Base-by-base conservation (phyloP, 2,113 vertebrate genomes). In the Takifugu bimaculatus region DNA sequence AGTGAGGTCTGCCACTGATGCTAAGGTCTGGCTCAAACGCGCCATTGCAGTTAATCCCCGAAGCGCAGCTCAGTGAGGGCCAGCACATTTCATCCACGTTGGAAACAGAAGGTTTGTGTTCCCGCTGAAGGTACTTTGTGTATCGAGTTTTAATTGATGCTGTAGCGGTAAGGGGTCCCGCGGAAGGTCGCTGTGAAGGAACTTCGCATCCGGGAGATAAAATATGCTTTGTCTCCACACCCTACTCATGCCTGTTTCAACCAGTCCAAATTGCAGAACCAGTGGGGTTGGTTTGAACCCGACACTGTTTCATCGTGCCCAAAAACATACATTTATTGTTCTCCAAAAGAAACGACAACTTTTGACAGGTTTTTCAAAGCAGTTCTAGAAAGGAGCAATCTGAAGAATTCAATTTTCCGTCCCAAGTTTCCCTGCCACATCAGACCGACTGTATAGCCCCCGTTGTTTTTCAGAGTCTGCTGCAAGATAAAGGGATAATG, bases 401-500 rank as follows among this genome's bases (percentile, higher is more conserved):
- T 39, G 7, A 32, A 4, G 29, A 39, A 3, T 11, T 11, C 35
- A 6, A 39, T 10, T 10, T 39, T 39, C 35, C 1, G 35, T 39
- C 11, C 35, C 35, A 20, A 20, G 20, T 20, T 39, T 6, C 35
- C 7, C 7, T 39, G 9, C 20, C 20, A 26, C 43, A 49, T 42
- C 13, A 39, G 35, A 39, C 9, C 35, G 9, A 1, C 11, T 20
- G 20, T 20, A 20, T 20, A 20, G 20, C 20, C 20, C 20, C 20
- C 20, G 20, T 20, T 20, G 20, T 20, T 20, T 20, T 20, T 20
- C 20, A 20, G 20, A 20, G 57, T 51, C 50, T 39, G 28, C 54
- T 7, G 15, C 3, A 14, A 68, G 59, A 70, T 70, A 27, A 49
- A 61, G 47, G 58, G 57, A 74, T 62, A 60, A 63, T 62, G 26